A percentile compares a stretch with the other conserved stretches of the same genome.
These are phyloP conservation scores for Bibio marci DNA, from an alignment of 2,888 invertebrate species.

Conservation along the genomic window DNA sequence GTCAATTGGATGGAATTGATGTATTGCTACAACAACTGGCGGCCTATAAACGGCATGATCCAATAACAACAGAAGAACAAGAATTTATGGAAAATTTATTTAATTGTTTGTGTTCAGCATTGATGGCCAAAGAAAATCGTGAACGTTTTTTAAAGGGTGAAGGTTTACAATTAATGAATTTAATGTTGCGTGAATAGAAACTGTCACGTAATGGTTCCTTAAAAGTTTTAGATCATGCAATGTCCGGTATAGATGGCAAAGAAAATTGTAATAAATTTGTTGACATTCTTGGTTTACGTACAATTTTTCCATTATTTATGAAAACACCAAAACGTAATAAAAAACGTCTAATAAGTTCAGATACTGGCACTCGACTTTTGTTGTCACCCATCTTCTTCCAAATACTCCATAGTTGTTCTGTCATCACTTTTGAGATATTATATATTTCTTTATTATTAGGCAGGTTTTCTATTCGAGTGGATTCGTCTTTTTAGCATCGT, in stretches of 20 bases:
- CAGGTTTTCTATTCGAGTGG: too few species aligned
- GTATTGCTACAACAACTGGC: slow-evolving; percentile 87
- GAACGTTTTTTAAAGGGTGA: slow-evolving; percentile 90
- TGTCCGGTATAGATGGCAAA: slow-evolving; percentile 81
- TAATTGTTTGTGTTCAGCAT: slow-evolving; percentile 82
- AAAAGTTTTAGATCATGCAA: slow-evolving; percentile 94
- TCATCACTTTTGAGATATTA: too few species aligned
- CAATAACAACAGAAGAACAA: slow-evolving; percentile 76
- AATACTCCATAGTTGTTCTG: too few species aligned
- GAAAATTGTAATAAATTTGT: slow-evolving; percentile 97
- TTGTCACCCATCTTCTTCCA: too few species aligned
- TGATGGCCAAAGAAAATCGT: slow-evolving; percentile 76
- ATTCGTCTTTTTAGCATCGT: too few species aligned
- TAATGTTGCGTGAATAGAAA: slow-evolving; percentile 93
- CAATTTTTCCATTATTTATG: slow-evolving; percentile 98
- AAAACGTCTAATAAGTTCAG: slow-evolving; percentile 60
- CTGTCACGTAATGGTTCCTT: slow-evolving; percentile 89
- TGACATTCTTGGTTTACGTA: slow-evolving; percentile 88
- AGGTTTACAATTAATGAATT: slow-evolving; percentile 95
- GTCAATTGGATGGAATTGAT: slow-evolving; percentile 93
- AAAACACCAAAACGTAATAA: slow-evolving; percentile 83
- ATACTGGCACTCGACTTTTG: too few species aligned
- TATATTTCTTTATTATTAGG: too few species aligned
- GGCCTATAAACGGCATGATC: slow-evolving; percentile 89
- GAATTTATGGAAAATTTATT: slow-evolving; percentile 99